Percentiles rank a stretch among this genome's conserved stretches.
Conservation (phyloP, 2,888 invertebrate genomes). For the Formica aserva region DNA sequence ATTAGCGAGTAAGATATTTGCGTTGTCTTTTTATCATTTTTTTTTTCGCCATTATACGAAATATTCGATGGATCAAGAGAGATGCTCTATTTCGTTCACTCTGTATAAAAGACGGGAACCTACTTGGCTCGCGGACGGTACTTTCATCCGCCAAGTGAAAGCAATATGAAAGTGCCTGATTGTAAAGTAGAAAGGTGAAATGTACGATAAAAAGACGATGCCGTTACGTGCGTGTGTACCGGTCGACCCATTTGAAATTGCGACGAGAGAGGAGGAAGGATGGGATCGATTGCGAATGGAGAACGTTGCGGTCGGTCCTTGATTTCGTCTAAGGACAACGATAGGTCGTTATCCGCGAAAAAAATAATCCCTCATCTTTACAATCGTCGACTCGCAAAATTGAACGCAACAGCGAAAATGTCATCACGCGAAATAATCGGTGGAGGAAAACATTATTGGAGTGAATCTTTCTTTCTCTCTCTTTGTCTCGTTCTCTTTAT, state of each 20-base stretch:
- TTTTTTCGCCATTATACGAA: background rate
- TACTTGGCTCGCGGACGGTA: slow-evolving; percentile 82
- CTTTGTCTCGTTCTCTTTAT: too few species aligned
- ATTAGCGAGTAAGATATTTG: background rate
- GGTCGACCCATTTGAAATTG: slow-evolving; percentile 82
- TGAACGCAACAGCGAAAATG: background rate
- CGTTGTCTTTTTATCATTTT: background rate
- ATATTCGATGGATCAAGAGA: background rate
- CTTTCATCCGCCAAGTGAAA: slow-evolving; percentile 86
- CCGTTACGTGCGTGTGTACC: slow-evolving; percentile 82
- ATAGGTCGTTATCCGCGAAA: slow-evolving; percentile 28
- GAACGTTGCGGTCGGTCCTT: slow-evolving; percentile 72
- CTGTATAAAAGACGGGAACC: slow-evolving; percentile 78
- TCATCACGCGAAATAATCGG: background rate
- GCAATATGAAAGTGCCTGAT: slow-evolving; percentile 86
- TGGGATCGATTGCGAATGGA: slow-evolving; percentile 56
- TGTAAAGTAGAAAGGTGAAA: slow-evolving; percentile 86
- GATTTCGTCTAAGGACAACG: slow-evolving; percentile 80
- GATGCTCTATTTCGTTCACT: slow-evolving; percentile 54
- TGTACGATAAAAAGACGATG: slow-evolving; percentile 85
- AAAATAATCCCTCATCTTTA: background rate
- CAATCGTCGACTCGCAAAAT: background rate
- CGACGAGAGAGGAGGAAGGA: slow-evolving; percentile 57
- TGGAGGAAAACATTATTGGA: background rate
- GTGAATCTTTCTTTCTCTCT: background rate